phyloP scores from a whole-genome alignment of 2,888 invertebrate species.

The Monoplex corrugatus region DNA sequence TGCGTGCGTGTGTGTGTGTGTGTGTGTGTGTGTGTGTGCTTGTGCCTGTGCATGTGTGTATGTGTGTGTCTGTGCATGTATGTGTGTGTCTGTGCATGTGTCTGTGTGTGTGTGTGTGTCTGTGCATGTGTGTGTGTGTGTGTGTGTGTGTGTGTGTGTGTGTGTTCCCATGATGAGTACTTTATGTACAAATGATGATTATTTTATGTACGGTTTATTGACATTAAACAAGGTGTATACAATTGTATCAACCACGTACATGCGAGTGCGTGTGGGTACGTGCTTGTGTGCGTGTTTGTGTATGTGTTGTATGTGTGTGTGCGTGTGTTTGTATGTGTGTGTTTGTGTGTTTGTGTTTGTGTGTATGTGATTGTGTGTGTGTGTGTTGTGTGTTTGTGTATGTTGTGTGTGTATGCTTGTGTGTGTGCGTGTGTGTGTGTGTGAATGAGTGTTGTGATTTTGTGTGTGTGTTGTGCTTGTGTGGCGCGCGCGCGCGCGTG shows the following conservation, averaged over 20 bases:
- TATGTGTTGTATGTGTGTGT: no score
- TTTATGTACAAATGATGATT: no score
- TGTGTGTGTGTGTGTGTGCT: not conserved
- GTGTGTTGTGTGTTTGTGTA: conserved; percentile 8
- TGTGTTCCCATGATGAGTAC: not conserved
- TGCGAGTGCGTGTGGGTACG: no score
- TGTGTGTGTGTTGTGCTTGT: conserved; percentile 8
- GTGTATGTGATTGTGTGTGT: not conserved
- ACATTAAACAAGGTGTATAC: no score
- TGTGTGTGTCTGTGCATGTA: conserved; percentile 6
- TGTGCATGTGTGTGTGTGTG: conserved; percentile 4
- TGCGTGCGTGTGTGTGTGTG: not conserved
- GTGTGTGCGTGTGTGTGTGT: conserved; percentile 10
- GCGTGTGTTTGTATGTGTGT: not conserved
- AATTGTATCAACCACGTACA: no score
- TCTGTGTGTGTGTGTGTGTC: conserved; percentile 7
- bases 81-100: conserved; percentile 3
- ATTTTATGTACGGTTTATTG: no score
- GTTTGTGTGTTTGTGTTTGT: not conserved
- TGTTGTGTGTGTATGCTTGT: conserved; percentile 2
- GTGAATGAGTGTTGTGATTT: not conserved
- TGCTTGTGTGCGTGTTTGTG: no score
- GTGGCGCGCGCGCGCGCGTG: not conserved
- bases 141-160: conserved; percentile 15
- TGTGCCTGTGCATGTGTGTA: not conserved